phyloP scores from a whole-genome alignment of 2,113 vertebrate genomes.

The Aptenodytes patagonicus region DNA sequence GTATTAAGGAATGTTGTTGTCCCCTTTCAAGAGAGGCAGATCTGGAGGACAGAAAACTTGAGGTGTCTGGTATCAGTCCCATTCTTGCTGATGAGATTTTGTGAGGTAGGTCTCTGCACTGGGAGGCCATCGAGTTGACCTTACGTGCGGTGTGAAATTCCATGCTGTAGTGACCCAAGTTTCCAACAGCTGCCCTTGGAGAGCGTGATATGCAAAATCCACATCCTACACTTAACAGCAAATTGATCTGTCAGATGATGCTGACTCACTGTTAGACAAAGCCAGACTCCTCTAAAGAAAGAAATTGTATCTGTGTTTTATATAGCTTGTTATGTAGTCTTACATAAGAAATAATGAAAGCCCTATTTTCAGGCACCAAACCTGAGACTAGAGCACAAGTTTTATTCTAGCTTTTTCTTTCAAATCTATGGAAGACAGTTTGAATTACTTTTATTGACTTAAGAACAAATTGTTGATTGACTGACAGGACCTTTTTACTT shows the following conservation, averaged over 20 bases:
- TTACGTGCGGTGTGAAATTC: slow-evolving; percentile 41
- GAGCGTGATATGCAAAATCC: slow-evolving; percentile 10
- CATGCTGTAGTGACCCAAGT: slow-evolving; percentile 1
- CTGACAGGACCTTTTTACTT: neutral
- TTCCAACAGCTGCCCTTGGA: slow-evolving; percentile 52
- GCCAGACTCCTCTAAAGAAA: neutral
- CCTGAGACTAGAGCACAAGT: neutral
- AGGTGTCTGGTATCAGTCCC: neutral
- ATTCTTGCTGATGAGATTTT: neutral
- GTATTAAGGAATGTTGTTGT: neutral
- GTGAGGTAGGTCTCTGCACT: neutral
- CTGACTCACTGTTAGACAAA: slow-evolving; percentile 50
- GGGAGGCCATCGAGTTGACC: neutral
- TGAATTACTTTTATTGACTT: neutral
- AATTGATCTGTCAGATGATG: slow-evolving; percentile 48
- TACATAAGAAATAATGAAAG: neutral
- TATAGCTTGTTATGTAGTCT: neutral
- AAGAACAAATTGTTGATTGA: neutral
- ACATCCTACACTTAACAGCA: slow-evolving; percentile 22
- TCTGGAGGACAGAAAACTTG: neutral
- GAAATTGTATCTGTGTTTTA: neutral
- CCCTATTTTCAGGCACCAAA: neutral
- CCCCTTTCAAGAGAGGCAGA: neutral
- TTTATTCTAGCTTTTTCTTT: neutral
- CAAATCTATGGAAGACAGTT: neutral